Base-by-base conservation (phyloP, 92 coral and sea anemone genomes). In the Heteractis magnifica region DNA sequence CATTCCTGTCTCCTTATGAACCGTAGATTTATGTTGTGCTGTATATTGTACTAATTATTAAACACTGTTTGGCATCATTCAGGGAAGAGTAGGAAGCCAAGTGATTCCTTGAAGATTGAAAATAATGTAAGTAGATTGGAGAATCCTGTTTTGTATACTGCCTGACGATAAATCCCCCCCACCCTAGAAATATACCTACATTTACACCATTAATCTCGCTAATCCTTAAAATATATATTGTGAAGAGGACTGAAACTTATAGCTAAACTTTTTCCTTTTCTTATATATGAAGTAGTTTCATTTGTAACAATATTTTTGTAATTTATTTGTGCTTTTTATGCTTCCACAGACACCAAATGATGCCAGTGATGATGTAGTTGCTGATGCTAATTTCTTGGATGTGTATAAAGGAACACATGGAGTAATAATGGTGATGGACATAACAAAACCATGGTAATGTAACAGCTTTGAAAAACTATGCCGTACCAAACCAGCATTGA, bases 351-450 rank as follows among this genome's bases (percentile, higher is more conserved):
- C 26, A 49, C 48, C 8, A 59, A 21, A 75, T n/a, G 15, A 82
- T 79, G 77, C 18, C 3, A 84, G 93, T 18, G 90, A 80, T 20
- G 77, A 74, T 34, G 90, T 88, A 75, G 93, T 96, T 60, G 95
- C 94, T 62, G 99, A 96, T 88, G 99, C 99, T 18, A 92, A 87
- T 52, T 96, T 96, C 86, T 85, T 96, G 50, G 99, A 96, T 77
- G 99, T 96, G 18, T 96, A 92, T 64, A 96, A 96, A 90, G 98
- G 99, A 44, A 93, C 99, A 18, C 95, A 96, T 86, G 99, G 99
- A 16, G 95, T 94, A 15, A 79, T 96, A 74, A 92, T 96, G 97
- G 59, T 89, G 60, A 71, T 96, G 90, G 99, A 96, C 76, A 96
- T 96, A 60, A 96, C 99, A 6, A 96, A 96, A 87, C 99, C 98